phyloP scores from a whole-genome alignment of 2,797 vertebrate species.

The Martes flavigula region DNA sequence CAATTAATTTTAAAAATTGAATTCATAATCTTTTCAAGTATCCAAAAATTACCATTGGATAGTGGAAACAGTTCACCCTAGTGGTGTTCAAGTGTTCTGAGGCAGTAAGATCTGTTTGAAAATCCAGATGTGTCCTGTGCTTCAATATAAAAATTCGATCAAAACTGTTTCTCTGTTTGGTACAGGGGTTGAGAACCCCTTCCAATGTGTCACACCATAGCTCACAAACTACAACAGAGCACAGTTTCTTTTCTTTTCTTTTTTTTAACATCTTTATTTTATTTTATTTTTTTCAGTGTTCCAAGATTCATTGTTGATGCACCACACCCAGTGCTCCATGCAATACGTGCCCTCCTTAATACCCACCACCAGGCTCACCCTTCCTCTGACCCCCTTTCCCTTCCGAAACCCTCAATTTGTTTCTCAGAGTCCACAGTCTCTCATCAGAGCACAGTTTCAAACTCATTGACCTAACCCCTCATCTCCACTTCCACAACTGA shows the following conservation, averaged over 20 bases:
- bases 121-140: background rate
- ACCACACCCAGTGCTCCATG: no score
- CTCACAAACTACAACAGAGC: background rate
- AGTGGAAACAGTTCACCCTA: background rate
- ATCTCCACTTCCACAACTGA: background rate
- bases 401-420: no score
- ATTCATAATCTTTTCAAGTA: background rate
- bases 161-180: background rate
- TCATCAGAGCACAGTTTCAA: background rate
- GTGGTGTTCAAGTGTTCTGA: constrained; percentile 1
- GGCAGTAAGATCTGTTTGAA: background rate
- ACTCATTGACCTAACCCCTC: background rate
- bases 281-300: no score
- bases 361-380: no score
- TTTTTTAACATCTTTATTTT: no score
- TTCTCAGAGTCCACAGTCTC: no score
- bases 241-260: background rate
- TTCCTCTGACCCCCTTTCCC: no score
- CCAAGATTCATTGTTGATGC: no score
- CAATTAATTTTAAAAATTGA: background rate
- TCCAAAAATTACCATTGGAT: background rate
- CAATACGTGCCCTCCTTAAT: no score
- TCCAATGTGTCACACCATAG: background rate
- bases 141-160: background rate
- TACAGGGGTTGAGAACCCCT: background rate